Evolutionary conservation across 2,888 invertebrate species (phyloP), one percentile per base, ranked within the genome.

Genomic region (Drosophila tripunctata): DNA sequence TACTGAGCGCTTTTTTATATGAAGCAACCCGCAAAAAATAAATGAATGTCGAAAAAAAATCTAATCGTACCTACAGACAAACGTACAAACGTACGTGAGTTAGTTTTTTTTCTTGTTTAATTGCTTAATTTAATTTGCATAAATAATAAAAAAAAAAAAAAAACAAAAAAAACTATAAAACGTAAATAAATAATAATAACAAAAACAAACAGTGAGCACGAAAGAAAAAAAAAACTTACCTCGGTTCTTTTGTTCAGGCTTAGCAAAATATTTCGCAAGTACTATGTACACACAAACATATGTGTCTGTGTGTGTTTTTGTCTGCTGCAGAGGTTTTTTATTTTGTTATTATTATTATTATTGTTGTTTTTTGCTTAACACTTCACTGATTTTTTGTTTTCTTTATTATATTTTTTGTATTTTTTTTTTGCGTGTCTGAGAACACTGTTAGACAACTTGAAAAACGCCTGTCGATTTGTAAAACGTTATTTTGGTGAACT

Each of bases 101-200:
- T 40, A 15, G 31, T 35, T 40, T 40, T 58, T 54, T 22, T 58
- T 43, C 14, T 33, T 66, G 52, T 64, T 61, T 84, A 86, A 78
- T 86, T 84, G 73, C 81, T 78, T 81, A 84, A 87, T 81, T 86
- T 41, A 65, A 80, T 84, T 87, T 86, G 78, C 87, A 87, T 83
- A 70, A 66, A 66, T 62, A 60, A 65, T 50, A 50, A 60, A 10
- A 45, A 68, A 67, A 52, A 69, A 64, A 67, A 40, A 52, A 45
- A 31, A 64, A 52, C 24, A 65, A 50, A 33, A 15, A 51, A 47
- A 24, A 33, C 17, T n/a, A n/a, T n/a, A 52, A 50, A 60, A 10
- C 27, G 30, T 24, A 45, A 68, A 67, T 56, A 69, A 64, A 67
- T 51, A 52, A 45, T 35, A 64, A 52, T 30, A 65, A 50, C 40